A percentile compares a stretch with the other conserved stretches of the same genome.
Evolutionary conservation across 2,797 vertebrate species (phyloP).

Genomic region (Delichon dasypus): DNA sequence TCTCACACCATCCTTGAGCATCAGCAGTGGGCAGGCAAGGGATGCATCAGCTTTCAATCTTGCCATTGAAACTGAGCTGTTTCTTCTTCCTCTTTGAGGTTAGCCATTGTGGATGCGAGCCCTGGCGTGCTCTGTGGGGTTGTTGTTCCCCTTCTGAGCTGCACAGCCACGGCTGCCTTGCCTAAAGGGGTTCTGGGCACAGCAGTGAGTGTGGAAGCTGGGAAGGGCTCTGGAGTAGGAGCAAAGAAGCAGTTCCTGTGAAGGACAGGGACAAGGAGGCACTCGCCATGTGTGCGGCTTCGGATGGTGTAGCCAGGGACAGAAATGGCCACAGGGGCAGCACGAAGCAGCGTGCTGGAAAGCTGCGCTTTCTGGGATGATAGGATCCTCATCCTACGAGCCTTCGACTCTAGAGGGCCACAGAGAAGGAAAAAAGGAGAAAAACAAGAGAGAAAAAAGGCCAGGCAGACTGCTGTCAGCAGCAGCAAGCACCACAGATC

Average conservation of each 20-base stretch:
- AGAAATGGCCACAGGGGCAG: neutral
- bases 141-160: neutral
- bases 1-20: neutral
- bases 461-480: neutral
- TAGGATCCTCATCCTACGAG: neutral
- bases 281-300: neutral
- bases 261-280: neutral
- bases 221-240: neutral
- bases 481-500: neutral
- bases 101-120: neutral
- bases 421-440: neutral
- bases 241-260: neutral
- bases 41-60: neutral
- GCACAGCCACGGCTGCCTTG: neutral
- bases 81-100: neutral
- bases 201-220: neutral
- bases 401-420: neutral
- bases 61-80: neutral
- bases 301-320: neutral
- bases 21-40: neutral
- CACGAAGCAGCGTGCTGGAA: rapidly evolving
- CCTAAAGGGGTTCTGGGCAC: neutral
- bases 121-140: neutral
- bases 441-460: neutral
- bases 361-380: neutral